Evolutionary conservation across 1,140 invertebrate species (phyloP), one percentile per base, ranked within the genome.

Genomic region (Drosophila kikkawai): DNA sequence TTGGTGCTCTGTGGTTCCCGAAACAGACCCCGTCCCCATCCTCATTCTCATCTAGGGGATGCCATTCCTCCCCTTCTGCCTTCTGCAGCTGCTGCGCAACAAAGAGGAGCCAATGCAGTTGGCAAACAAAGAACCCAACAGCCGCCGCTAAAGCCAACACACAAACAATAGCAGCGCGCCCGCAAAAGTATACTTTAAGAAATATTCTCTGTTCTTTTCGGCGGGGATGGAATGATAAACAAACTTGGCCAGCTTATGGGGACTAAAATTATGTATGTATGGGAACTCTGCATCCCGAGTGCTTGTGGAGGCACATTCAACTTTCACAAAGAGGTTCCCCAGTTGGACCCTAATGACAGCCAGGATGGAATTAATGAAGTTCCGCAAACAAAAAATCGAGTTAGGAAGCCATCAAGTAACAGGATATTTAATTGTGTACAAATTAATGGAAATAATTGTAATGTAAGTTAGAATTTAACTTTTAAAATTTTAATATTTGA

Each of bases 101-200:
- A 85, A 85, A 75, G 77, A 65, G 73, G 77, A 65, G 73, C 77
- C 80, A 80, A 75, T 90, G 84, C 85, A 87, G 70, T 82, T 83
- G 51, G 59, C 64, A 84, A 83, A 87, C 76, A 80, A 82, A 83
- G 61, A 77, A 74, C 64, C 64, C 55, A 65, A 73, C 58, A 76
- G 67, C 66, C 68, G 53, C 39, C 51, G 48, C 50, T 44, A 78
- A 74, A 75, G 74, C 67, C 48, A 48, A 77, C 67, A 73, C 17
- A 73, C 71, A 80, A 88, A 87, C 79, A 85, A 86, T 51, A 45
- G 76, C 39, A 39, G 67, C 58, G 67, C 58, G 70, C 64, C 82
- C 82, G 68, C 79, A 82, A 79, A 79, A 86, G 82, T 75, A 75
- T 60, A 85, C 84, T 87, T 88, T 80, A 88, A 84, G 78, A 86